These are phyloP conservation scores for Phaenicophaeus curvirostris DNA, from an alignment of 2,797 vertebrate species.

Conservation along the genomic window DNA sequence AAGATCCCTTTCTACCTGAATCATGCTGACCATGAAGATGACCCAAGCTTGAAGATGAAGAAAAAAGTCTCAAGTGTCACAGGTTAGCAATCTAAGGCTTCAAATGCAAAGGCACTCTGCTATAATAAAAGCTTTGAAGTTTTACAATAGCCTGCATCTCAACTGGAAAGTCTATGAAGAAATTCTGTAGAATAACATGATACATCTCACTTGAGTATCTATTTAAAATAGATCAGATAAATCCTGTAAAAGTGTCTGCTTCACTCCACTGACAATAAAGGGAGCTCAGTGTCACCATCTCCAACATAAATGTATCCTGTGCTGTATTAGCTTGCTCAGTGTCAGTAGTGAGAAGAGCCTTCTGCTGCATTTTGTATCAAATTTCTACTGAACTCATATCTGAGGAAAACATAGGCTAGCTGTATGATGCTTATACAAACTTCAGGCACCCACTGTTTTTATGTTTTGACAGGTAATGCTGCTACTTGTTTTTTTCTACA, in stretches of 20 bases:
- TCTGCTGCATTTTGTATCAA: background rate
- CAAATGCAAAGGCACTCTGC: background rate
- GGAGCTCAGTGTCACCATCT: background rate
- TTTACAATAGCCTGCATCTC: background rate
- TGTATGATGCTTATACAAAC: background rate
- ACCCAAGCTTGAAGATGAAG: background rate
- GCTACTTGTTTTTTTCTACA: background rate
- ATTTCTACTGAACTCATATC: background rate
- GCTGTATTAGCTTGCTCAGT: background rate
- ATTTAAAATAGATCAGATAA: background rate
- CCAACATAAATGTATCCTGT: accelerated
- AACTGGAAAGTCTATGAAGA: background rate
- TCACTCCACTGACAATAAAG: background rate
- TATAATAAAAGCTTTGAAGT: background rate
- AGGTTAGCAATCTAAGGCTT: background rate
- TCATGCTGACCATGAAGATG: background rate
- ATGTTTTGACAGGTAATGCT: background rate
- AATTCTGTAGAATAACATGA: background rate
- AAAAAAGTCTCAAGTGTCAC: background rate
- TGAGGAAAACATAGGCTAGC: background rate
- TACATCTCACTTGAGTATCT: background rate
- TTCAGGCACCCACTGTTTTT: background rate
- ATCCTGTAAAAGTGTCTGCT: background rate
- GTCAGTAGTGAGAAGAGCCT: background rate
- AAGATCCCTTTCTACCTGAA: background rate